Evolutionary conservation across 2,113 vertebrate genomes (phyloP).

Genomic region (Solenodon paradoxus): DNA sequence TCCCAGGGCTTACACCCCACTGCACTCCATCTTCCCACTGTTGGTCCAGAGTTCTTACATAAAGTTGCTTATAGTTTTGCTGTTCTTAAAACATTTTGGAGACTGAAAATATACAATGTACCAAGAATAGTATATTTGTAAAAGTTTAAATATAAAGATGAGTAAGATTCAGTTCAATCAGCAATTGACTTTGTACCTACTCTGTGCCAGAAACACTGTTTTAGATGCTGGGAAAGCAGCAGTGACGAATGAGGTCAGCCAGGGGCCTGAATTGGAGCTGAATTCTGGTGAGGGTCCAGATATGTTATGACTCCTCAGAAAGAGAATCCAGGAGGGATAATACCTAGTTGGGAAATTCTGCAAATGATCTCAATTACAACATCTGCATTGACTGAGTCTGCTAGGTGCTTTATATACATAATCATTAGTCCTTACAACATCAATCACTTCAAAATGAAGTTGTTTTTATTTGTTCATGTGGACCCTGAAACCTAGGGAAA

Average conservation of each 20-base stretch:
- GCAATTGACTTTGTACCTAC: not conserved
- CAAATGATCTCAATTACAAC: not conserved
- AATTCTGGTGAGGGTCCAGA: not conserved
- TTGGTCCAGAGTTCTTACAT: not conserved
- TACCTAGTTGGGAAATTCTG: not conserved
- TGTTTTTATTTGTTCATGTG: slow-evolving; percentile 10
- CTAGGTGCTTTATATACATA: not conserved
- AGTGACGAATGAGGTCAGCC: not conserved
- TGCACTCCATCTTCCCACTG: not conserved
- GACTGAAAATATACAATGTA: not conserved
- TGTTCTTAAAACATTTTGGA: not conserved
- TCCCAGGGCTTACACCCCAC: not conserved
- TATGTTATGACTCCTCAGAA: not conserved
- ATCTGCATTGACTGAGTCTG: not conserved
- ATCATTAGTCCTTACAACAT: not conserved
- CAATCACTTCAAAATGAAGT: not conserved
- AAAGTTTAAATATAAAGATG: not conserved
- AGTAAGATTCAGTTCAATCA: not conserved
- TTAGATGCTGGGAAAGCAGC: not conserved
- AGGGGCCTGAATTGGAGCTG: not conserved
- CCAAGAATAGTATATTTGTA: not conserved
- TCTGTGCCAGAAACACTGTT: not conserved
- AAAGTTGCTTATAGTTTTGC: not conserved
- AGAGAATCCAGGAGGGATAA: not conserved
- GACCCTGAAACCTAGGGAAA: not conserved